Base-by-base conservation (phyloP, 1,140 invertebrate species). In the Hetaerina americana region DNA sequence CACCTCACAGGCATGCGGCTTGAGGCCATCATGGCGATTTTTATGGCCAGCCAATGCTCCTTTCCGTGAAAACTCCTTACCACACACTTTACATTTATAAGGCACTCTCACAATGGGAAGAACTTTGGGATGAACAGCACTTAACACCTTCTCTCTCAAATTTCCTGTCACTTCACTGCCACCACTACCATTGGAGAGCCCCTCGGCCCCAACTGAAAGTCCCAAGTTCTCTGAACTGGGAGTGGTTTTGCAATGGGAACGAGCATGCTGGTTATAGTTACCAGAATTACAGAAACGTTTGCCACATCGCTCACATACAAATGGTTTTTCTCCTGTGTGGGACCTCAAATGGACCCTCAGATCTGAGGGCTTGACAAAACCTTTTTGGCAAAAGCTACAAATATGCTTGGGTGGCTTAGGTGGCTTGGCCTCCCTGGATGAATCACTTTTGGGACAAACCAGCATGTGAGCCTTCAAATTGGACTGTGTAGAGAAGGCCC, bases 241-340 rank as follows among this genome's bases (percentile, higher is more conserved):
- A 57, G 22, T n/a, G 15, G 40, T n/a, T 18, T 57, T 57, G 22
- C 40, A 57, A 25, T 68, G 67, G 27, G 27, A 28, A 26, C 27
- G 25, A 28, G 67, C 67, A 68, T 68, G 67, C 18, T 68, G 67
- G 26, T 68, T 68, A 68, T 68, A 68, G 67, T 68, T 68, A 26
- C 67, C 67, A 68, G 27, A 26, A 28, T 28, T 68, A 18, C 25
- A 26, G 27, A 68, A 68, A 28, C 67, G 25, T 25, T 68, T 68
- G 12, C 67, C 40, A 49, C 88, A 89, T 75, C 88, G 85, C 0
- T 86, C 86, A 78, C 88, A 89, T 18, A 84, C 84, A 67, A 84
- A 89, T 0, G 88, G 88, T 75, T 89, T 89, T 77, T 89, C 86
- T 0, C 87, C 88, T 0, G 87, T 88, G 78, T 89, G 88, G 3